Base-by-base conservation (phyloP, 2,888 invertebrate species). In the Drosophila aldrichi region DNA sequence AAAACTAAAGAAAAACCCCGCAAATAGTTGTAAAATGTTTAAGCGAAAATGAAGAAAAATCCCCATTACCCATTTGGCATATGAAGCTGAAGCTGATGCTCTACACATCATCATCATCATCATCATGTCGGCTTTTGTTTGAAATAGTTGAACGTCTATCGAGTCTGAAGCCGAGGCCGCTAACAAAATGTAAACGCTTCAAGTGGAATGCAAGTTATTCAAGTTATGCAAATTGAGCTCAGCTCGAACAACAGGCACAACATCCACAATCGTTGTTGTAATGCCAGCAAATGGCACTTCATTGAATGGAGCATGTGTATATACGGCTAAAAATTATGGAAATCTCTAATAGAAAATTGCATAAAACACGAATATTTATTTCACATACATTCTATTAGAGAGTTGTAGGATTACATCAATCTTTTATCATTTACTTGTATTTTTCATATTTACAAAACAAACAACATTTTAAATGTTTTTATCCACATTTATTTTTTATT, bases 11-110 rank as follows among this genome's bases (percentile, higher is more conserved):
- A 2, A 14, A 49, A 22, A 49, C 41, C 49, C 75, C 59, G 80
- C 67, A 82, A 88, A 86, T 86, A 89, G 86, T 88, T 79, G 66
- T 59, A 79, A 75, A 81, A 69, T 78, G 68, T 68, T 70, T 70
- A 62, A 55, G 34, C 59, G 18, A 61, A 59, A 66, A 58, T 52
- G 22, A 68, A 54, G 68, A 12, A 38, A 54, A 25, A 9, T n/a
- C n/a, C 29, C 20, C 51, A 56, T 77, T 72, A 43, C 49, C 48
- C 57, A 32, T 32, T 14, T 32, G 38, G 49, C 56, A 62, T 46
- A 51, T 62, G 54, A 20, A 38, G 46, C 10, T 25, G n/a, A n/a
- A 36, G 12, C 20, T 9, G n/a, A n/a, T n/a, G 29, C 48, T 12
- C 36, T 2, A 38, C 16, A 52, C 48, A 34, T 59, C 46, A 43